Evolutionary conservation across 2,888 invertebrate species (phyloP), one percentile per base, ranked within the genome.

Genomic region (Harpalus rubripes): DNA sequence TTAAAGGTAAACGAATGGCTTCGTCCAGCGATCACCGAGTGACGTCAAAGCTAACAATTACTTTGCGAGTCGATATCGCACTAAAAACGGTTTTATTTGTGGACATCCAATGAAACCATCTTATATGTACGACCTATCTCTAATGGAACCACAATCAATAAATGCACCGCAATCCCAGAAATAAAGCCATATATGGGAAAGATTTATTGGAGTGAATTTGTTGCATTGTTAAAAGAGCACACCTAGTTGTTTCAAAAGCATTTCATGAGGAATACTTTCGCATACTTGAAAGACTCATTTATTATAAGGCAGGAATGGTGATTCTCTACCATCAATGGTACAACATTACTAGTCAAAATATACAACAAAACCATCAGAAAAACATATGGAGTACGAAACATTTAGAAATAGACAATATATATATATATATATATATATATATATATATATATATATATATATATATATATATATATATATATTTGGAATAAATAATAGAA

Each of bases 11-110:
- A 6, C n/a, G n/a, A 26, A 68, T 68, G 68, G 39, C 68, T n/a
- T 68, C 65, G 65, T 8, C 72, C 72, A 44, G 8, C 52, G 7
- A 74, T 68, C 72, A 74, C 12, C 22, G 18, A 12, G 39, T 83
- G 76, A 83, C 74, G 83, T 83, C 83, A 83, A 52, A 83, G 59
- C 76, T 76, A 76, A 83, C 61, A 72, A 76, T 83, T 83, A 68
- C 76, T 83, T 61, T 41, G 56, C 76, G n/a, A 76, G 83, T 83
- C 83, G 61, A 83, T 83, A 83, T 83, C 63, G 83, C 74, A 59
- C 83, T 76, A 83, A 83, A 83, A 74, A 76, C 76, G 22, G 61
- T 74, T 83, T 83, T 74, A 83, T 83, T 58, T 59, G 56, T 52
- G 56, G 72, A 41, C 74, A 65, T 74, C 82, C 82, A 83, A 83